Percentiles rank a stretch among this genome's conserved stretches.
Evolutionary conservation across 2,113 vertebrate species (phyloP).

Genomic region (Pachyramphus minor): DNA sequence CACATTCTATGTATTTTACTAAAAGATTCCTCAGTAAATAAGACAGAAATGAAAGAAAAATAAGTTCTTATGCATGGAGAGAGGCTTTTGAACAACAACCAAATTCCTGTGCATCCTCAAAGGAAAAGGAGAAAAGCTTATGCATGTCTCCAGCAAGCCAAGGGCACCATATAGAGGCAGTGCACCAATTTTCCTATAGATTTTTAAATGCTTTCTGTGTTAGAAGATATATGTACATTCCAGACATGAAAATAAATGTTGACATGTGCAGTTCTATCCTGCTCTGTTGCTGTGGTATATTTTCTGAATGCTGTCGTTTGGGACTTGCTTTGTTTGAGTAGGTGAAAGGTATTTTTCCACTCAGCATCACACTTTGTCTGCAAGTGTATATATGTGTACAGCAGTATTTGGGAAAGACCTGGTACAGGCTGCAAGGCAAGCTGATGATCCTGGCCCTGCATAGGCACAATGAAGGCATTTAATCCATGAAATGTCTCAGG

Average conservation of each 20-base stretch:
- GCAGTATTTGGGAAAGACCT: neutral
- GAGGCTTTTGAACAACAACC: neutral
- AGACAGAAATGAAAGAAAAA: neutral
- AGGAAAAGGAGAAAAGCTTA: neutral
- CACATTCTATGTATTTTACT: neutral
- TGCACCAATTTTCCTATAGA: neutral
- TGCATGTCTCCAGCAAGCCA: neutral
- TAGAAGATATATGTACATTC: neutral
- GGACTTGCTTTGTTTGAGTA: neutral
- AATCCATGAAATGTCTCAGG: rapidly evolving
- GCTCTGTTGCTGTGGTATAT: rapidly evolving
- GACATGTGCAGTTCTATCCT: neutral
- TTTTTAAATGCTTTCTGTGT: neutral
- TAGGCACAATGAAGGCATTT: rapidly evolving
- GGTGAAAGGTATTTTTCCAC: neutral
- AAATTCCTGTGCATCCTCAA: neutral
- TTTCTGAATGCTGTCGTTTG: neutral
- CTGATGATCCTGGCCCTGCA: neutral
- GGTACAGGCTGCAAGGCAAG: too few species aligned
- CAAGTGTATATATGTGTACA: rapidly evolving
- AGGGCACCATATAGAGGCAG: neutral
- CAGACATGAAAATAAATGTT: neutral
- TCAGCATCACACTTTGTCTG: rapidly evolving
- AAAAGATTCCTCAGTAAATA: neutral
- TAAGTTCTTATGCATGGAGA: neutral